Percentiles rank a stretch among this genome's conserved stretches.
Conservation (phyloP, 2,113 vertebrate species). For the Rallus limicola region DNA sequence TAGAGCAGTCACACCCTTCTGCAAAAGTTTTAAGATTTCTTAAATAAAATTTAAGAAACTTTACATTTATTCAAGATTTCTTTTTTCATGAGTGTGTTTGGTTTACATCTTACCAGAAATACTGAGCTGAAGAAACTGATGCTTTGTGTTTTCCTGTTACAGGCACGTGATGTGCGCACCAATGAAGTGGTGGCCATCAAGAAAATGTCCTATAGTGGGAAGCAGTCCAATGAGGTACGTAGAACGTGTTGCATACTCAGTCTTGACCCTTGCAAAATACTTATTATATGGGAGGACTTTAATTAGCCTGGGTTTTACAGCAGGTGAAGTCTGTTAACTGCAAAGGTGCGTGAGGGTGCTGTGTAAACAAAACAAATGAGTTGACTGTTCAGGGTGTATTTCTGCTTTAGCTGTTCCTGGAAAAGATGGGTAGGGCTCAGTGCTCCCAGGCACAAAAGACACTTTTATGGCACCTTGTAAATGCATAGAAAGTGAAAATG, state of each 20-base stretch:
- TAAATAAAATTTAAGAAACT: too few relatives aligned
- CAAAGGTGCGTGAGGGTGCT: background rate
- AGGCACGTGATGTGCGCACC: conserved; percentile 96
- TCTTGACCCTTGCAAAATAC: background rate
- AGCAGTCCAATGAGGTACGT: conserved; percentile 95
- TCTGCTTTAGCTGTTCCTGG: background rate
- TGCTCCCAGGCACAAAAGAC: background rate
- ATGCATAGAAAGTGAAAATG: background rate
- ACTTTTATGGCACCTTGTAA: background rate
- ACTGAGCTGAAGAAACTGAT: background rate
- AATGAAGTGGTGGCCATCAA: conserved; percentile 99
- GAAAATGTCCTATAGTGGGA: conserved; percentile 99
- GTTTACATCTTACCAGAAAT: background rate
- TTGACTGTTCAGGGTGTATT: background rate
- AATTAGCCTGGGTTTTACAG: background rate
- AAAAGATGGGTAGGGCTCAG: background rate
- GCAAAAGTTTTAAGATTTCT: too few relatives aligned
- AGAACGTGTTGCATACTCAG: background rate
- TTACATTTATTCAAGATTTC: background rate
- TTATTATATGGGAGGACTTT: background rate
- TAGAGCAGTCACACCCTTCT: background rate
- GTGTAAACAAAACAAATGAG: background rate
- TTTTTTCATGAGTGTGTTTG: background rate
- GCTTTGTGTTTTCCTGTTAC: background rate
- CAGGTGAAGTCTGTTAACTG: background rate